Evolutionary conservation across 2,888 invertebrate species (phyloP), one percentile per base, ranked within the genome.

Genomic region (Nemotelus nigrinus): DNA sequence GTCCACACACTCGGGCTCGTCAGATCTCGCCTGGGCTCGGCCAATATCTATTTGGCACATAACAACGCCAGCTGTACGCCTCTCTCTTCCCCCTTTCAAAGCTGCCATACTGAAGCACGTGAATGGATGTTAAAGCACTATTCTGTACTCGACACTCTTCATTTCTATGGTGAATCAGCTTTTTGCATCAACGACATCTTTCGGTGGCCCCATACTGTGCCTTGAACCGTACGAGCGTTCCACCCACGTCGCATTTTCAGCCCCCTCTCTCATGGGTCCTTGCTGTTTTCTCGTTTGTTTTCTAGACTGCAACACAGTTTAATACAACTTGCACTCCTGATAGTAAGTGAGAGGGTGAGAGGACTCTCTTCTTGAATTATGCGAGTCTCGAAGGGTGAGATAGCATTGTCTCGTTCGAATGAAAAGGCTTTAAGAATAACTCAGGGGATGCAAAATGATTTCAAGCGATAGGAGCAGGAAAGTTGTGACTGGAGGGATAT

Each of bases 161-260:
- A 47, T 65, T 71, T 43, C 39, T 71, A 57, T 57, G 71, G 55
- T 71, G 71, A 71, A 71, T 71, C 71, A 71, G 71, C 71, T 53
- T 71, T 71, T 55, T 65, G 65, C 65, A 65, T 65, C 65, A 65
- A 10, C 41, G 10, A 47, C 25, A 57, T 65, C 65, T 47, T 63
- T 39, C 43, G 41, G 4, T 63, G 41, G 43, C 2, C 3, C 7
- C 41, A 39, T 6, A 63, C 41, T 41, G 25, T 25, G 25, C 25
- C 25, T 25, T 25, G 25, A 25, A 25, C 25, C 25, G 25, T 25
- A 25, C 25, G 25, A 25, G 25, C 25, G 25, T 25, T 25, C 25
- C 25, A 1, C 25, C 25, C 25, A 25, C 25, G 0, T 25, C 25
- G 25, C 25, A 25, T 25, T 25, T 25, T 1, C 25, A 25, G 25